Evolutionary conservation across 2,797 vertebrate genomes (phyloP), one percentile per base, ranked within the genome.

Genomic region (Anguilla megastoma): DNA sequence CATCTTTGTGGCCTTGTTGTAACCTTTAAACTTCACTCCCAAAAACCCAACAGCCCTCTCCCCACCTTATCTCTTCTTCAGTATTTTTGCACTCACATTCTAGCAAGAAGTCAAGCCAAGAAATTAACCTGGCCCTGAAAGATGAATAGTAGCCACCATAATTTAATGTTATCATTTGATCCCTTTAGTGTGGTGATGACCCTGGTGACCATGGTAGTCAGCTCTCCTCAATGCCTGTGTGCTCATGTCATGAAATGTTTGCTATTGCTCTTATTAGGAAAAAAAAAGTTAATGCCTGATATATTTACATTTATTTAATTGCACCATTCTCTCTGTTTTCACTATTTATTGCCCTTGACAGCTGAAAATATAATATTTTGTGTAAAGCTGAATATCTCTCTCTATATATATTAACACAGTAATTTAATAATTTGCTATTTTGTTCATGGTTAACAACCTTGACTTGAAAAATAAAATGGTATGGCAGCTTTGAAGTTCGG

Each of bases 31-130:
- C 56, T 41, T 52, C 60, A 66, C 33, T 60, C 54, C 66, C 36
- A 10, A 27, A 52, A 84, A 58, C 83, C 5, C 41, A 14, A 52
- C 27, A 56, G 41, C 74, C 58, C 27, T 36, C 58, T 48, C 85
- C 50, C 33, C 66, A 41, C 33, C 60, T 48, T 45, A 60, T 86
- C 50, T 30, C 8, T 71, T 27, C 27, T 33, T 9, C 33, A 14
- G 63, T 66, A 66, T 79, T 41, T 79, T 36, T 45, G 33, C 74
- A 18, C 12, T 79, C 14, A 4, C 33, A 33, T 36, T 79, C 33
- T 18, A 36, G 74, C 74, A 79, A 79, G 74, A 79, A 18, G 74
- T 36, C 41, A 83, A 85, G 88, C 71, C 88, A 89, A 87, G 88
- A 85, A 87, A 33, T 45, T 79, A 80, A 85, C 41, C 41, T 7